phyloP scores from a whole-genome alignment of 2,888 invertebrate species.

The Stenotaenia linearis region DNA sequence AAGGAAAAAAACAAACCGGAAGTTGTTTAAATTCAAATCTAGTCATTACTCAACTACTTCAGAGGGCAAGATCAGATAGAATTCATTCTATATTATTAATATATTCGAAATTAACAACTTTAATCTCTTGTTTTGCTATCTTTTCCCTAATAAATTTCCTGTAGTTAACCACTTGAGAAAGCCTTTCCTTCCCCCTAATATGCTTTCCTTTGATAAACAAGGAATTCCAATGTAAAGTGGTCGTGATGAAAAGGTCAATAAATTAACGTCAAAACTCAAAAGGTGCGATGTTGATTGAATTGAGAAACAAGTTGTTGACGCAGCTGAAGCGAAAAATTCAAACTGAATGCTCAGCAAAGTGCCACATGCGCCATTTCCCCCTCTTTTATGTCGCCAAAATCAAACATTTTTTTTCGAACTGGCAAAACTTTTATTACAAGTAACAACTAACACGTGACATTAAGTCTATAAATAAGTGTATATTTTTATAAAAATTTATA shows the following conservation, averaged over 20 bases:
- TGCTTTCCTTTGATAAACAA: background rate
- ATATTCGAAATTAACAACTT: background rate
- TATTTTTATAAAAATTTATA: constrained; percentile 17
- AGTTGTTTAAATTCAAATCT: background rate
- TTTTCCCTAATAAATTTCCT: background rate
- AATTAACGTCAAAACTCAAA: background rate
- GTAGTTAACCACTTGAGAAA: background rate
- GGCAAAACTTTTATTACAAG: background rate
- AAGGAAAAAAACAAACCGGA: background rate
- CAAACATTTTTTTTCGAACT: background rate
- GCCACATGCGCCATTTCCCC: background rate
- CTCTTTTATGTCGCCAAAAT: background rate
- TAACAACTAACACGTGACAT: constrained; percentile 5
- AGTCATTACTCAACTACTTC: background rate
- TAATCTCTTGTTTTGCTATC: background rate
- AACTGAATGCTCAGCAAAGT: background rate
- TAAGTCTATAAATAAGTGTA: background rate
- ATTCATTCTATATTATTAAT: background rate
- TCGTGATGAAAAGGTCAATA: background rate
- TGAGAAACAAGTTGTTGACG: background rate
- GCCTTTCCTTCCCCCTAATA: background rate
- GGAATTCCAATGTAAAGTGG: constrained; percentile 1
- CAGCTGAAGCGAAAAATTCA: background rate
- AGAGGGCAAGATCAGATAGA: background rate
- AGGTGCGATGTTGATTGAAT: background rate